phyloP scores from a whole-genome alignment of 2,888 invertebrate genomes.

The Cryptus armator region DNA sequence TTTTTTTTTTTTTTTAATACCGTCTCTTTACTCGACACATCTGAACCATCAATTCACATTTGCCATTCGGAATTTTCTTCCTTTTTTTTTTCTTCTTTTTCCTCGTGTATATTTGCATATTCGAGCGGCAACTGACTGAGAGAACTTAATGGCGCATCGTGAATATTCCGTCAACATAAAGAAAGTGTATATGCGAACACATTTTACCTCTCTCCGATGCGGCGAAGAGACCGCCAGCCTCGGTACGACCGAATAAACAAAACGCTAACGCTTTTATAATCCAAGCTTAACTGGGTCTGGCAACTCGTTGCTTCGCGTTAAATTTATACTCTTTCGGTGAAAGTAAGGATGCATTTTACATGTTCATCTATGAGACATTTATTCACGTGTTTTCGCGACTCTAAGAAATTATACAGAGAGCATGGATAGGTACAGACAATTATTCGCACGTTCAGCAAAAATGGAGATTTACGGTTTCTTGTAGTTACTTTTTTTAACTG shows the following conservation, averaged over 20 bases:
- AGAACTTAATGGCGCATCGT: slow-evolving; percentile 18
- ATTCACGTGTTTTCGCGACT: slow-evolving; percentile 21
- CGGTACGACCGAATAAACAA: slow-evolving; percentile 42
- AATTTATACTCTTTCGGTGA: slow-evolving; percentile 13
- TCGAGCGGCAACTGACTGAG: neutral
- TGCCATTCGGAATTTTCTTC: neutral
- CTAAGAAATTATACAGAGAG: neutral
- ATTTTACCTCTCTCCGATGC: neutral
- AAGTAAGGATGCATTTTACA: slow-evolving; percentile 8
- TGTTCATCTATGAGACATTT: slow-evolving; percentile 23
- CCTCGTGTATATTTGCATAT: slow-evolving; percentile 31
- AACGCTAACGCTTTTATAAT: slow-evolving; percentile 36
- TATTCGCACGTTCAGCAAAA: slow-evolving; percentile 35
- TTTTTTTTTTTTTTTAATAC: neutral
- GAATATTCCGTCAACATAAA: slow-evolving; percentile 21
- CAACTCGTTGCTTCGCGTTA: slow-evolving; percentile 1
- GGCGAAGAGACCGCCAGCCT: neutral
- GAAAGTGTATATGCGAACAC: slow-evolving; percentile 27
- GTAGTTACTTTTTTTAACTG: neutral
- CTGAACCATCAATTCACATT: slow-evolving; percentile 8
- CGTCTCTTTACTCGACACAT: neutral
- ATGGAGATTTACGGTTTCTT: slow-evolving; percentile 1
- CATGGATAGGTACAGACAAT: slow-evolving; percentile 16
- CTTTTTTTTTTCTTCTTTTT: neutral
- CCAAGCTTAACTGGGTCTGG: neutral